Conservation (phyloP, 2,797 vertebrate genomes). For the Todus mexicanus region DNA sequence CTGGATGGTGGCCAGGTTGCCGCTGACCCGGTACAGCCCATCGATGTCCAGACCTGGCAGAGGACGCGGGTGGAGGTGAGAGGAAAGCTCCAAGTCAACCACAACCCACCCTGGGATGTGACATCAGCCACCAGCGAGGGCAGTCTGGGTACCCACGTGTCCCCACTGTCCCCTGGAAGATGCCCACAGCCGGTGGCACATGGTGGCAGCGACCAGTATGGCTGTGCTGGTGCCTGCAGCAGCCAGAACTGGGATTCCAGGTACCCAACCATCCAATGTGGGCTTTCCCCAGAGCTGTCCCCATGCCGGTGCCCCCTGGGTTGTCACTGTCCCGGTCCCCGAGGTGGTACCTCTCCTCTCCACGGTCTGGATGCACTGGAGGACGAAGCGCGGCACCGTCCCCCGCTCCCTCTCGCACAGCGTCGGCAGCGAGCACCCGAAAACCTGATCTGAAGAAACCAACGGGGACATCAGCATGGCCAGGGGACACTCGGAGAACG, state of each 20-base stretch:
- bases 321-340: background rate
- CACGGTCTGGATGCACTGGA: constrained; percentile 84
- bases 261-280: accelerated
- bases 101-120: background rate
- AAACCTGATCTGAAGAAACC: constrained; percentile 84
- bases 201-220: accelerated
- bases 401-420: constrained; percentile 84
- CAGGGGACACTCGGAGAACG: background rate
- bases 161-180: background rate
- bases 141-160: accelerated
- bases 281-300: background rate
- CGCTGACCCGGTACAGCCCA: constrained; percentile 92
- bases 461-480: accelerated
- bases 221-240: accelerated
- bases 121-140: background rate
- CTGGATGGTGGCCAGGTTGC: constrained; percentile 93
- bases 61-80: background rate
- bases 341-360: constrained; percentile 83
- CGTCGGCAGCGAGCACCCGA: constrained; percentile 84
- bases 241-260: background rate
- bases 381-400: constrained; percentile 82
- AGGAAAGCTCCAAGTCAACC: background rate
- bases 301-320: accelerated
- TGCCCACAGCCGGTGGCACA: background rate
- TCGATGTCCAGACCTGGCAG: constrained; percentile 87